Conservation (phyloP, 2,113 vertebrate species). For the Pseudorhombus dupliciocellatus region DNA sequence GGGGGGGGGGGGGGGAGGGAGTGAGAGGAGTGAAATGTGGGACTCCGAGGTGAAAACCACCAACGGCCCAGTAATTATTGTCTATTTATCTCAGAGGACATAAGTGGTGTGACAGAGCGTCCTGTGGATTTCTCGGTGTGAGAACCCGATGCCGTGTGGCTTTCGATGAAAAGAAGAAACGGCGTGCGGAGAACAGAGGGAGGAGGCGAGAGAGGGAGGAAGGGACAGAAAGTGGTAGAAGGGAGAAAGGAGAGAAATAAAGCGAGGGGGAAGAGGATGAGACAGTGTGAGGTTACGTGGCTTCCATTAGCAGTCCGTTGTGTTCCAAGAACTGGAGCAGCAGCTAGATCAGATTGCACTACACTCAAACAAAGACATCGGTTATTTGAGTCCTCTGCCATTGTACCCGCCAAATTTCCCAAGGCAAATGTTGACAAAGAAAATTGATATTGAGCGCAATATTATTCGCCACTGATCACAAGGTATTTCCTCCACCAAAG, state of each 20-base stretch:
- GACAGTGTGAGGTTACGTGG: constrained; percentile 67
- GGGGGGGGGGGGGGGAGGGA: background rate
- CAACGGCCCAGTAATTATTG: constrained; percentile 43
- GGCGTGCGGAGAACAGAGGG: background rate
- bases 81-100: constrained; percentile 51
- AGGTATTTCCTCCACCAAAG: constrained; percentile 49
- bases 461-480: constrained; percentile 60
- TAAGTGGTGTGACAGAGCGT: constrained; percentile 26
- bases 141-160: constrained; percentile 44
- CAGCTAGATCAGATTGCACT: constrained; percentile 69
- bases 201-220: background rate
- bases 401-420: constrained; percentile 69
- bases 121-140: constrained; percentile 37
- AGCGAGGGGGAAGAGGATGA: constrained; percentile 11
- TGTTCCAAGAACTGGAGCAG: constrained; percentile 71
- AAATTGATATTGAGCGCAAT: constrained; percentile 70
- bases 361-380: constrained; percentile 73
- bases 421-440: constrained; percentile 72
- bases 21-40: constrained; percentile 6
- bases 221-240: background rate
- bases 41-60: constrained; percentile 49
- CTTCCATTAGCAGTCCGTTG: constrained; percentile 67
- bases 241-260: background rate
- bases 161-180: constrained; percentile 23
- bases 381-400: constrained; percentile 67